Evolutionary conservation across 2,113 vertebrate genomes (phyloP), one percentile per base, ranked within the genome.

Genomic region (Sorex fumeus): DNA sequence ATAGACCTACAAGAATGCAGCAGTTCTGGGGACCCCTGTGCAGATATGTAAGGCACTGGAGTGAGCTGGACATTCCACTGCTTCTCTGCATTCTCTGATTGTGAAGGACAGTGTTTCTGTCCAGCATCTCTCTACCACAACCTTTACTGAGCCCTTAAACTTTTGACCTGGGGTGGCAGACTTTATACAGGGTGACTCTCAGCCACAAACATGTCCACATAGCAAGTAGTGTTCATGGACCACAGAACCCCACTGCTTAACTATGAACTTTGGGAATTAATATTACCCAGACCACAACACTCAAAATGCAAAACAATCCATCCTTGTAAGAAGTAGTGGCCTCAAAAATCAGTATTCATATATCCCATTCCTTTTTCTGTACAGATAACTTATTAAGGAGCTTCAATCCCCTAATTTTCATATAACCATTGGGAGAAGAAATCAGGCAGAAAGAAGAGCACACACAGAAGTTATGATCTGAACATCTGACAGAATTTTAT

Each of bases 141-240:
- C 21, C 45, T 43, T 90, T 60, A 76, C 88, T 82, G 85, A 28
- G 34, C 34, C 45, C 45, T 5, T n/a, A 69, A 85, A 82, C 84
- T 82, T 93, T 90, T 93, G 92, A 87, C 84, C 84, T 40, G 75
- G 77, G 69, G 18, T 1, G 47, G 15, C 23, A 34, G 66, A 10
- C 47, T 93, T 69, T 30, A 19, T n/a, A 69, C 57, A 7, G 7
- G 64, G 4, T 15, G 28, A 91, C 27, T 50, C 62, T 71, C 34
- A 70, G 19, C 32, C 40, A 67, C 30, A 47, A 32, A n/a, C 2
- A 18, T 76, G 85, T 67, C 82, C 90, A 72, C 36, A 12, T 1
- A 36, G 74, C 43, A 80, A 92, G 67, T 25, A 1, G 1, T 32
- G 57, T 23, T 64, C 74, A 30, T 8, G 60, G 69, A 53, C 66